Conservation (phyloP, 2,797 vertebrate genomes). For the Staurois parvus region DNA sequence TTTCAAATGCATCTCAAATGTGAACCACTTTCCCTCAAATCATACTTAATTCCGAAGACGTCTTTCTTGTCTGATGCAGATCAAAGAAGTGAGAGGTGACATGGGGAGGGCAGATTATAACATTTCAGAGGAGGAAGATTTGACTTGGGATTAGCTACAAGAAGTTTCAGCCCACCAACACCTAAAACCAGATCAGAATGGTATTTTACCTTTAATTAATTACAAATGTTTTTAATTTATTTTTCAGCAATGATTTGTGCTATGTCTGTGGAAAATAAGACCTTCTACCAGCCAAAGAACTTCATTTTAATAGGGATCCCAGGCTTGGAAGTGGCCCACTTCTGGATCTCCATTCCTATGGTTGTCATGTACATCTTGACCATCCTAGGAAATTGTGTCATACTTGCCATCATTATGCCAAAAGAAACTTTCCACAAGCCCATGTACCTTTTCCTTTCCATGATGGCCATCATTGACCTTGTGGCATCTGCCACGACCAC, state of each 20-base stretch:
- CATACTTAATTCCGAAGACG: no score
- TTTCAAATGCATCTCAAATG: no score
- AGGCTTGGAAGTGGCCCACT: background rate
- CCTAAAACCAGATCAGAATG: no score
- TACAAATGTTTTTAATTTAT: no score
- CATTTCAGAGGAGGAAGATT: no score
- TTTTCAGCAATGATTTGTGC: background rate
- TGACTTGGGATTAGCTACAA: no score
- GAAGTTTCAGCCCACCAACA: no score
- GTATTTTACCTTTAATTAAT: no score
- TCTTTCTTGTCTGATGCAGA: no score
- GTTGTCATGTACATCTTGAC: conserved; percentile 13
- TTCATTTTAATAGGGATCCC: conserved; percentile 39
- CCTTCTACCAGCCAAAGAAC: background rate
- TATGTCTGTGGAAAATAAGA: conserved; percentile 16
- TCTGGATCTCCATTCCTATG: conserved; percentile 50
- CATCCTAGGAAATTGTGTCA: conserved; percentile 21
- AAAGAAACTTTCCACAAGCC: conserved; percentile 41
- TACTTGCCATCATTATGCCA: conserved; percentile 28
- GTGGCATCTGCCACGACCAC: conserved; percentile 57
- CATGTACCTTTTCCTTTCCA: conserved; percentile 39
- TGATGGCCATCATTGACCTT: conserved; percentile 44
- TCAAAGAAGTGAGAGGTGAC: no score
- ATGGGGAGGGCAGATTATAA: no score
- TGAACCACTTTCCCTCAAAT: no score